Evolutionary conservation across 2,888 invertebrate species (phyloP), one percentile per base, ranked within the genome.

Genomic region (Sycophila texana): DNA sequence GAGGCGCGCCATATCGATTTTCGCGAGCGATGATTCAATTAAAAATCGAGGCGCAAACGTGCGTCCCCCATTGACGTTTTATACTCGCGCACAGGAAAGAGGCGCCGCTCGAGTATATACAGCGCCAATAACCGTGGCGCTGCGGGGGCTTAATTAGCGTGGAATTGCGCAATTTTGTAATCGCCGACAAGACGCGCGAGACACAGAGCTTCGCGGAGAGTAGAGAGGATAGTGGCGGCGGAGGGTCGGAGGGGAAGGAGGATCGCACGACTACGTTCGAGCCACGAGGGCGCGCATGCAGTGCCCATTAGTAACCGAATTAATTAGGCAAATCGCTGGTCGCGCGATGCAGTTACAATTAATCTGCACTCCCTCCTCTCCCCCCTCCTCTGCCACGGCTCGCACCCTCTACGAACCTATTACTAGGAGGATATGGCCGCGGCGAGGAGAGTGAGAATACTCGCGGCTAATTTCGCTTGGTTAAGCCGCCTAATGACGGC

Each of bases 261-360:
- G 47, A n/a, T 14, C 58, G 55, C 30, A 55, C 10, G 57, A 0
- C 53, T 74, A 61, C 71, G 53, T 39, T 75, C 47, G n/a, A n/a
- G n/a, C n/a, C n/a, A n/a, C 18, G 68, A 5, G 39, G 4, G 14
- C 49, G 16, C 16, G 22, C 70, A 77, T 75, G 75, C 80, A 79
- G 83, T 75, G 77, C 81, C 85, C 88, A 89, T 89, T 88, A 88
- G 87, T 89, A 89, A 89, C 87, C 88, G 88, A 89, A 89, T 89
- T 89, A 89, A 89, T 89, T 89, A 88, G 88, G 87, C 88, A 88
- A 89, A 89, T 89, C 88, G 89, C 86, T 88, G 86, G 86, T 85
- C 86, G 63, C 85, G 84, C 87, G 86, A 86, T 86, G 88, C 88
- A 87, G 88, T 89, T 89, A 89, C 88, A 89, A 89, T 89, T 89